Conservation (phyloP, 2,113 vertebrate genomes). For the Brachyhypopomus gauderio region DNA sequence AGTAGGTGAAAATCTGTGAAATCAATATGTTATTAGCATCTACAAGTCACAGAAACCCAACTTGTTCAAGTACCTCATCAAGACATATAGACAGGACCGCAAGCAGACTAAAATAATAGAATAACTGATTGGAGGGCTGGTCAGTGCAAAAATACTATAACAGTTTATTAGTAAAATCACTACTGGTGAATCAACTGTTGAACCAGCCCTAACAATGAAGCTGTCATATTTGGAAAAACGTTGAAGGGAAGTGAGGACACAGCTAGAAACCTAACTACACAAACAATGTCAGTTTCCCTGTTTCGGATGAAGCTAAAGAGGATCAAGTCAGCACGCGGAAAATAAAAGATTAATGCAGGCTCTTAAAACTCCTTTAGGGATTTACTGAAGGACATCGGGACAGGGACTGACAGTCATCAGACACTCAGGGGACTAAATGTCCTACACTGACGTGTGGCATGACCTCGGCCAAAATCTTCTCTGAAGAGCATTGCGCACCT, state of each 20-base stretch:
- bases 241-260: neutral
- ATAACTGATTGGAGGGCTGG: neutral
- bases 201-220: neutral
- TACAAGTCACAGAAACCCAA: neutral
- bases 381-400: slow-evolving; percentile 68
- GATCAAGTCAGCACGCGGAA: slow-evolving; percentile 74
- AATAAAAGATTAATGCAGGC: slow-evolving; percentile 76
- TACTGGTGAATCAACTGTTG: neutral
- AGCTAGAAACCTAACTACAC: slow-evolving; percentile 7
- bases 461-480: too few species aligned
- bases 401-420: slow-evolving; percentile 66
- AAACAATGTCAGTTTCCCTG: slow-evolving; percentile 35
- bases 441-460: neutral
- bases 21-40: slow-evolving; percentile 20
- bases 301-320: slow-evolving; percentile 65
- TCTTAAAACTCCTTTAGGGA: slow-evolving; percentile 66
- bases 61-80: neutral
- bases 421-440: slow-evolving; percentile 16
- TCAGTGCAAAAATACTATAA: neutral
- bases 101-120: neutral
- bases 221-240: neutral
- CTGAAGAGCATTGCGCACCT: too few species aligned
- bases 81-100: neutral
- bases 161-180: neutral
- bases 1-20: slow-evolving; percentile 8